Base-by-base conservation (phyloP, 2,888 invertebrate species). In the Kuschelorhynchus macadamiae region DNA sequence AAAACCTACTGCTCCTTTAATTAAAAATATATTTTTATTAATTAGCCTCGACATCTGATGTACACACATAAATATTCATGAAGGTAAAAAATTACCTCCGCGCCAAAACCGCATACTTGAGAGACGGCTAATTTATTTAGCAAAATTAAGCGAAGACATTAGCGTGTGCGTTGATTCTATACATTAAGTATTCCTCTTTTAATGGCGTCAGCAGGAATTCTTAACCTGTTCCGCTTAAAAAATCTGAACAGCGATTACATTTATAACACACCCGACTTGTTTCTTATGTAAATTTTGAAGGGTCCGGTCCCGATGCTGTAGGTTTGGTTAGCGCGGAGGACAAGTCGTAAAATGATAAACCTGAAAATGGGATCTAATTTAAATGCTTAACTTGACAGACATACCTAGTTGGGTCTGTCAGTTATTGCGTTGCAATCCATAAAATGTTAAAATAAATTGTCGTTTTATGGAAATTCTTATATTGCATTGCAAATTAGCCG, bases 91-190 rank as follows among this genome's bases (percentile, higher is more conserved):
- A n/a, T n/a, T n/a, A n/a, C n/a, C n/a, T n/a, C n/a, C 30, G 25
- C 32, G 42, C 9, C 41, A 62, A 60, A 33, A 36, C 62, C 44
- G 44, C 44, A 62, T 62, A 52, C 62, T 53, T 20, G 21, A 52
- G 44, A 20, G 44, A 16, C 33, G 8, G 33, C 12, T 62, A 42
- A 62, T 62, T 52, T 44, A 53, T 62, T 53, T 44, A 12, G 20
- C 36, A 30, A 30, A 42, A 50, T 30, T 18, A 47, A 36, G 49
- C 25, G 41, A 41, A 25, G 17, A 44, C 44, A 50, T 52, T 61
- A 53, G 50, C 39, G 62, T 53, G 62, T 25, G 62, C 46, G 62
- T 62, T 62, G 53, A 42, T 62, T 62, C 53, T 53, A 62, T 61
- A 61, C 30, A 46, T 53, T 53, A 62, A 62, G 41, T 62, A 50